Conservation (phyloP, 2,888 invertebrate genomes). For the Leptinotarsa haldemani region DNA sequence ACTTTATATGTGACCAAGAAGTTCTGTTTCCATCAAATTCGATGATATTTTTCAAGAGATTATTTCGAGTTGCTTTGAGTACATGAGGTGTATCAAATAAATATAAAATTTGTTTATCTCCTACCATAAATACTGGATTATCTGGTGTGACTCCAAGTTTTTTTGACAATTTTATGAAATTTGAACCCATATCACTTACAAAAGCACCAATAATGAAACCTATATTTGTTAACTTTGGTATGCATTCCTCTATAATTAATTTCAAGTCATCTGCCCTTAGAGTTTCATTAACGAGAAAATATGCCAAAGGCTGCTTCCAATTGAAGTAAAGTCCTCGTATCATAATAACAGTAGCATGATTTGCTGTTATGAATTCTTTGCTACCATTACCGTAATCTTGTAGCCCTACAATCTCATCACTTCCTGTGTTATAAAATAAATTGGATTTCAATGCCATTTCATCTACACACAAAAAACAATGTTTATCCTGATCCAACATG, state of each 20-base stretch:
- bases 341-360: constrained; percentile 29
- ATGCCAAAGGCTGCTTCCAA: constrained; percentile 32
- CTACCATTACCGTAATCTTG: constrained; percentile 6
- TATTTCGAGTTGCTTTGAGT: constrained; percentile 38
- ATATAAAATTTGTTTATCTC: constrained; percentile 17
- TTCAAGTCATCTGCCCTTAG: constrained; percentile 19
- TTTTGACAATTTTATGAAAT: constrained; percentile 29
- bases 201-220: constrained; percentile 28
- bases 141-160: constrained; percentile 24
- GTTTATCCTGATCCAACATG: constrained; percentile 27
- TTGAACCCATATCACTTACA: constrained; percentile 30
- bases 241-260: constrained; percentile 20
- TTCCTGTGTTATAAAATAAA: constrained; percentile 30
- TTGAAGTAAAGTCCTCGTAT: constrained; percentile 20
- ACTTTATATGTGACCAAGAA: constrained; percentile 29
- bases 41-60: constrained; percentile 41
- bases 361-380: constrained; percentile 1
- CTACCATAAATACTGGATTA: constrained; percentile 24
- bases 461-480: constrained; percentile 31
- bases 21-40: constrained; percentile 25
- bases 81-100: constrained; percentile 32
- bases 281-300: constrained; percentile 24
- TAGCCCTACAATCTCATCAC: constrained; percentile 31
- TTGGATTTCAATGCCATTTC: constrained; percentile 31
- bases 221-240: constrained; percentile 23